A percentile compares a stretch with the other conserved stretches of the same genome.
phyloP scores from a whole-genome alignment of 2,113 vertebrate species.

The Neomonachus schauinslandi region DNA sequence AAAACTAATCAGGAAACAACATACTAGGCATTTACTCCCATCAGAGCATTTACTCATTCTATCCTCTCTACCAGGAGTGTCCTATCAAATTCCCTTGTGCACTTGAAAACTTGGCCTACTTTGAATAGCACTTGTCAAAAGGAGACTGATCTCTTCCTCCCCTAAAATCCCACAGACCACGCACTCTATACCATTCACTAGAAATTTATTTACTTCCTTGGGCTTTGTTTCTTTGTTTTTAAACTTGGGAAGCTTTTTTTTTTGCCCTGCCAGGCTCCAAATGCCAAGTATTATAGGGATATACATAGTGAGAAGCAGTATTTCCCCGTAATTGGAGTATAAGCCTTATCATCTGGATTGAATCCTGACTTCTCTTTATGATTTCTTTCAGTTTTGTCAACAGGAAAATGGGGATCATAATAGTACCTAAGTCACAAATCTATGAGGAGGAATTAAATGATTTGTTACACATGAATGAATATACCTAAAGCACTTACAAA shows the following conservation, averaged over 20 bases:
- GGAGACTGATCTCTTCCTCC: not conserved
- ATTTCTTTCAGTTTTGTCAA: slow-evolving; percentile 31
- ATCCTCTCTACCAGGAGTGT: not conserved
- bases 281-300: not conserved
- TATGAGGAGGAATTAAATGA: slow-evolving; percentile 38
- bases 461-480: not conserved
- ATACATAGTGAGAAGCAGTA: not conserved
- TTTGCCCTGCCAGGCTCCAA: not conserved
- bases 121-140: slow-evolving; percentile 25
- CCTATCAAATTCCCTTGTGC: not conserved
- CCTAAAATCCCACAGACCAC: not conserved
- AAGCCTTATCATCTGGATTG: not conserved
- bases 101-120: not conserved
- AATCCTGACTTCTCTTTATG: not conserved
- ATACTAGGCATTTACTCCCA: not conserved
- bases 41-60: not conserved
- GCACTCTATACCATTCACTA: not conserved
- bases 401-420: not conserved
- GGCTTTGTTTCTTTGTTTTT: not conserved
- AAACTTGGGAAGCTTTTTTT: not conserved
- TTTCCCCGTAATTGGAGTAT: not conserved
- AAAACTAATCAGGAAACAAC: not conserved
- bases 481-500: not conserved
- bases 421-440: not conserved
- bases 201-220: not conserved